Conservation (phyloP, 2,888 invertebrate genomes). For the Antheraea assamensis region DNA sequence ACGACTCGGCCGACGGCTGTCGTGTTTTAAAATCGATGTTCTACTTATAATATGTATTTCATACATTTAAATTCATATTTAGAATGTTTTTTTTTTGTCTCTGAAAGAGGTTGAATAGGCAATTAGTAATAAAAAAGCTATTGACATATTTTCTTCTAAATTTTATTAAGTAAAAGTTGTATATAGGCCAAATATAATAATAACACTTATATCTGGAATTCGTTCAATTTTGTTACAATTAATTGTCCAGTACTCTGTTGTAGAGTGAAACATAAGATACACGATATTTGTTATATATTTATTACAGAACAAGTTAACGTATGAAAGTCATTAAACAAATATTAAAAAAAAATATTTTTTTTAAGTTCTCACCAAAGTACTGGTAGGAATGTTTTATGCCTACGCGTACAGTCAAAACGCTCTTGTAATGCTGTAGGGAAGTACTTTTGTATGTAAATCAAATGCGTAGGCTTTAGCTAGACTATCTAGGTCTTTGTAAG, state of each 20-base stretch:
- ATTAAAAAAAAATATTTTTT: slow-evolving; percentile 12
- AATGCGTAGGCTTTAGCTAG: slow-evolving; percentile 68
- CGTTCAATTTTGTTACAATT: not conserved
- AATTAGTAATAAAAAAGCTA: not conserved
- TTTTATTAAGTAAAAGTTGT: not conserved
- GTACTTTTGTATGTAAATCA: slow-evolving; percentile 81
- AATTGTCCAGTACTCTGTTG: not conserved
- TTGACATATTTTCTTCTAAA: not conserved
- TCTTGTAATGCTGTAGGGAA: slow-evolving; percentile 60
- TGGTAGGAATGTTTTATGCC: slow-evolving; percentile 66
- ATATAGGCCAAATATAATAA: not conserved
- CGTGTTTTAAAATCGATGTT: slow-evolving; percentile 76
- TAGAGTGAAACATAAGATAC: not conserved
- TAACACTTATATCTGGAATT: not conserved
- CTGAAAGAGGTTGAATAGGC: not conserved
- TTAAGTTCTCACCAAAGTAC: slow-evolving; percentile 2
- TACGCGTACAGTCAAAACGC: slow-evolving; percentile 69
- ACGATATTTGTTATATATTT: not conserved
- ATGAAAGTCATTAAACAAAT: not conserved
- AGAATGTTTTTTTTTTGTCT: not conserved
- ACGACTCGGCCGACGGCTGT: slow-evolving; percentile 55
- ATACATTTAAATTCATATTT: slow-evolving; percentile 41
- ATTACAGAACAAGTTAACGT: too few species aligned
- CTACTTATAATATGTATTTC: slow-evolving; percentile 32
- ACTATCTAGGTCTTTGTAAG: slow-evolving; percentile 52